A percentile compares a stretch with the other conserved stretches of the same genome.
phyloP scores from a whole-genome alignment of 2,113 vertebrate genomes.

The Ellobius talpinus region DNA sequence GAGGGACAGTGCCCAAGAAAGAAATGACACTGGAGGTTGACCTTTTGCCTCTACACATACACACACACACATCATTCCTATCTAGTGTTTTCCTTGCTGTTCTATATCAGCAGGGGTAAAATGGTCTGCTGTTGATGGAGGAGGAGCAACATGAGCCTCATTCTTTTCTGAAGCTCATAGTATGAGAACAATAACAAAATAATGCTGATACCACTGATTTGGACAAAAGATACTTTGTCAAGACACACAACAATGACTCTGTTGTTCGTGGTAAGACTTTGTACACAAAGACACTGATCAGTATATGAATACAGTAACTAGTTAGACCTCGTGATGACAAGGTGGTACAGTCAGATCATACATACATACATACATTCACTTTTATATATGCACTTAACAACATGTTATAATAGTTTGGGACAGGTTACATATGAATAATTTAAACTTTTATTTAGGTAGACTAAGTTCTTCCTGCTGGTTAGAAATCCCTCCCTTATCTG shows the following conservation, averaged over 20 bases:
- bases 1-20: neutral
- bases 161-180: slow-evolving; percentile 85
- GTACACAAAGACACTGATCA: slow-evolving; percentile 84
- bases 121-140: slow-evolving; percentile 83
- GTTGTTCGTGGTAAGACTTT: slow-evolving; percentile 88
- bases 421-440: neutral
- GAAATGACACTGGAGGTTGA: neutral
- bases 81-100: slow-evolving; percentile 89
- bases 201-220: slow-evolving; percentile 89
- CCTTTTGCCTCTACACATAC: neutral
- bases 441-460: neutral
- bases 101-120: slow-evolving; percentile 84
- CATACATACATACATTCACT: neutral
- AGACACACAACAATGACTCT: slow-evolving; percentile 85
- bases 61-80: neutral
- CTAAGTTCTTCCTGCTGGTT: neutral
- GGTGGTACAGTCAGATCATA: neutral
- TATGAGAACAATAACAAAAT: slow-evolving; percentile 74
- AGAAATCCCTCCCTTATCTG: neutral
- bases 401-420: neutral
- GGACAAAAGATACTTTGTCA: slow-evolving; percentile 91
- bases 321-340: slow-evolving; percentile 72
- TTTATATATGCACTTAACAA: neutral
- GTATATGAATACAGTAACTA: slow-evolving; percentile 82
- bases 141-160: slow-evolving; percentile 82